phyloP scores from a whole-genome alignment of 2,888 invertebrate species.

The Abscondita cerata region DNA sequence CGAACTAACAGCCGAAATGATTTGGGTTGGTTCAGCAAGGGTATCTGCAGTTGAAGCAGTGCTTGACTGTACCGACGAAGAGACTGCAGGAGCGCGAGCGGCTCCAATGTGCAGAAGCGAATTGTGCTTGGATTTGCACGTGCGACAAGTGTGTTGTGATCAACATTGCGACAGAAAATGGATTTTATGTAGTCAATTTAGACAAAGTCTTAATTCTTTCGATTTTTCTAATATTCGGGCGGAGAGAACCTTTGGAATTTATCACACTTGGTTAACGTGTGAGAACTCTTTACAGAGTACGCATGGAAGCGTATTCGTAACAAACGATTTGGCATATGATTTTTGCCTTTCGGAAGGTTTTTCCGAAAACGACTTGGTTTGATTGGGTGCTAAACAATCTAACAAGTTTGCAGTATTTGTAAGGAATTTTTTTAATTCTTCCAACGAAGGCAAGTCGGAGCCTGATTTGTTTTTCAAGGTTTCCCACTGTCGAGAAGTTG shows the following conservation, averaged over 20 bases:
- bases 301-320: neutral
- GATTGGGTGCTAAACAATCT: neutral
- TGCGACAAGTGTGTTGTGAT: neutral
- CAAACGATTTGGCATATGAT: neutral
- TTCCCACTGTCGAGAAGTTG: neutral
- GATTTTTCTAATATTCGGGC: too few species aligned
- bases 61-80: neutral
- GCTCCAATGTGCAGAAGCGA: conserved; percentile 2
- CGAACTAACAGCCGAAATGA: neutral
- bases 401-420: neutral
- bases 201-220: too few species aligned
- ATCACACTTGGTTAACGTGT: conserved; percentile 3
- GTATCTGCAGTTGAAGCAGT: neutral
- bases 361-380: neutral
- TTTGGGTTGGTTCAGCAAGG: neutral
- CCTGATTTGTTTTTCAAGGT: neutral
- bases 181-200: too few species aligned
- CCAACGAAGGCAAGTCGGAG: neutral
- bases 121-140: conserved; percentile 8
- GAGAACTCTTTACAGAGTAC: neutral
- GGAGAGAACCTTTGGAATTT: conserved; percentile 8
- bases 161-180: neutral
- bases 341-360: conserved; percentile 4
- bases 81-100: neutral
- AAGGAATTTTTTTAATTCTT: neutral